phyloP scores from a whole-genome alignment of 1,140 invertebrate species.

The Brachionus rubens region DNA sequence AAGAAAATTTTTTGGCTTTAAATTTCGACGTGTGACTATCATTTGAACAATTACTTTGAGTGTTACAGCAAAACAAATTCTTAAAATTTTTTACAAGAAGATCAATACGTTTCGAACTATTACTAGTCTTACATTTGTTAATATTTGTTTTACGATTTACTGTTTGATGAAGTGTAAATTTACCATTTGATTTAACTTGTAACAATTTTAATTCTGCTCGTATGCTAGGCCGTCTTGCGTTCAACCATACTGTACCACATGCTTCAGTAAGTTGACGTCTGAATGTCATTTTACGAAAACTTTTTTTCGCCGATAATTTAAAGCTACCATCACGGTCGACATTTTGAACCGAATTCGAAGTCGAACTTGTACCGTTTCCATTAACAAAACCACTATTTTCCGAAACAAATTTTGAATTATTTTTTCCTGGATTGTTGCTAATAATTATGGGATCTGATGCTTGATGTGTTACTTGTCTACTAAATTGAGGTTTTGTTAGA shows the following conservation, averaged over 20 bases:
- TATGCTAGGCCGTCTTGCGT: conserved; percentile 76
- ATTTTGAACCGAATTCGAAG: not conserved
- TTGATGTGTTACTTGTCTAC: not conserved
- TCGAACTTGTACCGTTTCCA: not conserved
- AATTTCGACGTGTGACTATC: not conserved
- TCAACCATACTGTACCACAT: conserved; percentile 77
- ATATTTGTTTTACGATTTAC: not conserved
- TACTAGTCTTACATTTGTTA: not conserved
- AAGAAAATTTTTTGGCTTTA: no score
- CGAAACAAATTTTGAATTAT: no score
- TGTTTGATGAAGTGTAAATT: conserved; percentile 23
- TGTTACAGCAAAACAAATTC: conserved; percentile 13
- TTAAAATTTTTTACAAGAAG: conserved; percentile 18
- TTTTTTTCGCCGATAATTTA: conserved; percentile 47
- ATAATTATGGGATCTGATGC: not conserved
- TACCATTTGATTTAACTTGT: conserved; percentile 68
- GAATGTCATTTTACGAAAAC: conserved; percentile 68
- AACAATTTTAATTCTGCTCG: conserved; percentile 79
- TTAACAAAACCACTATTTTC: not conserved
- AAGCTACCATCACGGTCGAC: conserved; percentile 22
- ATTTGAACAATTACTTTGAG: not conserved
- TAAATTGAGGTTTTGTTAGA: conserved; percentile 32
- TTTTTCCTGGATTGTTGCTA: not conserved
- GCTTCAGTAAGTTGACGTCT: conserved; percentile 75
- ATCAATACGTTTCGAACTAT: not conserved